phyloP scores from a whole-genome alignment of 2,797 vertebrate genomes.

The Pangasius krempfi region DNA sequence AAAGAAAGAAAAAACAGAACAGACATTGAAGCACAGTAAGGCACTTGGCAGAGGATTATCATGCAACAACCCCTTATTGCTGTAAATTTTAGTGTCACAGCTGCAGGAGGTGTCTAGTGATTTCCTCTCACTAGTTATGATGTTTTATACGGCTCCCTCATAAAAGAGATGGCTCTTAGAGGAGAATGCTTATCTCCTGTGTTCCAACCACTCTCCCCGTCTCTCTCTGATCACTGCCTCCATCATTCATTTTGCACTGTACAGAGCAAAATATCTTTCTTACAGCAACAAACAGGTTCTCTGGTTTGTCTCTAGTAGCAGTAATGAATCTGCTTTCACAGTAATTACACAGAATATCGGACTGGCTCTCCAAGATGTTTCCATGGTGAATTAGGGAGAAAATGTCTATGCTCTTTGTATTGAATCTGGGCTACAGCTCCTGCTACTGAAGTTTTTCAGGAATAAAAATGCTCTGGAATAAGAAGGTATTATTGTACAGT shows the following conservation, averaged over 20 bases:
- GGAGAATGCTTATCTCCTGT: constrained; percentile 52
- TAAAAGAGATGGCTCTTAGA: constrained; percentile 28
- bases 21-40: constrained; percentile 47
- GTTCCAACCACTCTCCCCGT: constrained; percentile 5
- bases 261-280: constrained; percentile 32
- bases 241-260: constrained; percentile 16
- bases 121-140: constrained; percentile 22
- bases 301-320: constrained; percentile 34
- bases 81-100: constrained; percentile 35
- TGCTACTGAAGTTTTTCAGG: not conserved
- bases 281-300: constrained; percentile 52
- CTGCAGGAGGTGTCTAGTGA: constrained; percentile 7
- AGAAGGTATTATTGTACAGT: not conserved
- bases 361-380: constrained; percentile 27
- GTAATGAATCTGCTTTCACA: constrained; percentile 60
- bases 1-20: constrained; percentile 1
- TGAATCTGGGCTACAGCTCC: not conserved
- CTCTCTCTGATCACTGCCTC: constrained; percentile 8
- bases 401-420: not conserved
- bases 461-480: not conserved
- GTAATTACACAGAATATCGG: constrained; percentile 55
- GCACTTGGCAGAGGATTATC: constrained; percentile 29
- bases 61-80: not conserved
- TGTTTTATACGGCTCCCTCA: constrained; percentile 21
- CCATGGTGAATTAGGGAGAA: constrained; percentile 36